Evolutionary conservation across 2,113 vertebrate genomes (phyloP).

Genomic region (Pseudorasbora parva): DNA sequence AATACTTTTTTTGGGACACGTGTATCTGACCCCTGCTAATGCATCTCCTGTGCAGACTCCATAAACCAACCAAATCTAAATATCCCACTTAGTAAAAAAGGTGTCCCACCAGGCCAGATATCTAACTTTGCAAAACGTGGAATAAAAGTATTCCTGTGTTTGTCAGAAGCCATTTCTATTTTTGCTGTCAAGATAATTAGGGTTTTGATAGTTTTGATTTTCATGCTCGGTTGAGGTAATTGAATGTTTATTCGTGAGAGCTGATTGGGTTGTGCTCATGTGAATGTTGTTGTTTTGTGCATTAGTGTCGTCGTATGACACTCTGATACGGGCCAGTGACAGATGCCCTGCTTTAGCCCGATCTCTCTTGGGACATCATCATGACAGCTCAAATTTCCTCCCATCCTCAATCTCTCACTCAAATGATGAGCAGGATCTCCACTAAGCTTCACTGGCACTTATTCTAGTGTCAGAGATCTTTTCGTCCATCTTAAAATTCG

Average conservation of each 20-base stretch:
- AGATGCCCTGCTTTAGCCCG: slow-evolving; percentile 54
- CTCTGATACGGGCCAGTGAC: slow-evolving; percentile 56
- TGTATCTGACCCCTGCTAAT: background rate
- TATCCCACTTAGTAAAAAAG: background rate
- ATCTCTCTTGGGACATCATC: slow-evolving; percentile 41
- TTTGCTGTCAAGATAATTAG: slow-evolving; percentile 55
- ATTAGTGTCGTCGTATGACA: slow-evolving; percentile 46
- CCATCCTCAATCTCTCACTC: slow-evolving; percentile 47
- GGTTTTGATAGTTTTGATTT: slow-evolving; percentile 43
- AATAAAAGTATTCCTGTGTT: slow-evolving; percentile 64
- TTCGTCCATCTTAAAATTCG: slow-evolving; percentile 11
- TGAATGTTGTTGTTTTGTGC: slow-evolving; percentile 54
- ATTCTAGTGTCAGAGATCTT: slow-evolving; percentile 15
- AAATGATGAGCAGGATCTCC: slow-evolving; percentile 31
- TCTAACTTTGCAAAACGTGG: slow-evolving; percentile 56
- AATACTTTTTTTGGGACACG: background rate
- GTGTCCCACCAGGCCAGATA: background rate
- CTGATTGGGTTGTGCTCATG: slow-evolving; percentile 60
- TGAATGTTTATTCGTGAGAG: slow-evolving; percentile 70
- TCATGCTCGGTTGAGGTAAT: slow-evolving; percentile 64
- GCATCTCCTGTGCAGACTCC: background rate
- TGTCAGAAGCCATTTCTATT: slow-evolving; percentile 55
- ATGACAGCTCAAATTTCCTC: slow-evolving; percentile 53
- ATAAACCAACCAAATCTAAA: background rate
- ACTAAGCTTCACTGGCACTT: slow-evolving; percentile 43